These are phyloP conservation scores for Hypolimnas misippus DNA, from an alignment of 2,888 invertebrate species.

Conservation along the genomic window DNA sequence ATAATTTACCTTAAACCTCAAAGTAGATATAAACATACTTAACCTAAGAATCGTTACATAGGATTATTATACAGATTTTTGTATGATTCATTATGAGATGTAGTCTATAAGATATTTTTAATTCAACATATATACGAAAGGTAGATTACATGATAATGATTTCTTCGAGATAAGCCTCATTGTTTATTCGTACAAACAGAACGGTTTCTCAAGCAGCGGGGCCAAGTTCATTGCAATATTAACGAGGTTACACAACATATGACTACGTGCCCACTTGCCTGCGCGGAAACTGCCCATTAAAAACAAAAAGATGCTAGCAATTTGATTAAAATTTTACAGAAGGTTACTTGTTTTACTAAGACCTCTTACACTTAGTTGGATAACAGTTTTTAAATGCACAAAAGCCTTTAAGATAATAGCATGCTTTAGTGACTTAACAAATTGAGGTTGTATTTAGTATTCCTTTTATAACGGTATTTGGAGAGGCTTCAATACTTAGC, in stretches of 20 bases:
- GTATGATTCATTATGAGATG: neutral
- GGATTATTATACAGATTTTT: neutral
- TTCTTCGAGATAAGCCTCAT: conserved; percentile 8
- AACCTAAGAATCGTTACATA: too few species aligned
- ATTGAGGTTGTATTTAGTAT: neutral
- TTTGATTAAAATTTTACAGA: conserved; percentile 18
- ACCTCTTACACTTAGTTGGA: neutral
- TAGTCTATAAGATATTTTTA: neutral
- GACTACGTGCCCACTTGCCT: conserved; percentile 27
- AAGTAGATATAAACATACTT: too few species aligned
- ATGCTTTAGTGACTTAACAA: neutral
- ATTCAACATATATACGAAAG: neutral
- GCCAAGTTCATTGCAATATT: conserved; percentile 45
- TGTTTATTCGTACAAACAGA: conserved; percentile 20
- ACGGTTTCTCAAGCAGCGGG: conserved; percentile 38
- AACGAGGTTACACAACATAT: conserved; percentile 39
- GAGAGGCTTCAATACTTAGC: neutral
- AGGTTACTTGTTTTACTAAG: conserved; percentile 10
- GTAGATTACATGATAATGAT: conserved; percentile 7
- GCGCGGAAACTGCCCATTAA: conserved; percentile 25
- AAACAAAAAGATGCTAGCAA: conserved; percentile 18
- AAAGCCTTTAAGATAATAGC: too few species aligned
- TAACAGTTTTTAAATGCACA: neutral
- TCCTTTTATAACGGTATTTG: neutral
- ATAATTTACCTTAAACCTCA: too few species aligned